Conservation (phyloP, 2,888 invertebrate species). For the Ornithoptera priamus region DNA sequence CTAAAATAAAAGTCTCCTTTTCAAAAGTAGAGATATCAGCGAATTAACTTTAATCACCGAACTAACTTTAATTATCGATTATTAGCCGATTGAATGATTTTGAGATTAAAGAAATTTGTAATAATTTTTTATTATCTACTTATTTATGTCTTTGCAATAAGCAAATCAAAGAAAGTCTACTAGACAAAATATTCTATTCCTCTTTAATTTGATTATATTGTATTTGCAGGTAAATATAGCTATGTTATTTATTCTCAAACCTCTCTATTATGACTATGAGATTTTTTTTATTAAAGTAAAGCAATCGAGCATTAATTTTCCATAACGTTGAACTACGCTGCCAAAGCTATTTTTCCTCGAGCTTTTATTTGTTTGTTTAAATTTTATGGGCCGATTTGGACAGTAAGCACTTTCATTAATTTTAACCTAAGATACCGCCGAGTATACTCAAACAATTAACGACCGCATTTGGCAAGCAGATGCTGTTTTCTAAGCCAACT, state of each 20-base stretch:
- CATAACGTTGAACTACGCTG: conserved; percentile 19
- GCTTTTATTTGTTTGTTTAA: conserved; percentile 25
- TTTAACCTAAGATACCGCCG: conserved; percentile 24
- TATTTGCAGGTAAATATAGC: not conserved
- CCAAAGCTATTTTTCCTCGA: conserved; percentile 12
- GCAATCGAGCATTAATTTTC: conserved; percentile 21
- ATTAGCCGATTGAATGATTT: too few species aligned
- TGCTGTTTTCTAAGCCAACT: conserved; percentile 25
- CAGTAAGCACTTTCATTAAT: conserved; percentile 29
- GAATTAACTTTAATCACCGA: too few species aligned
- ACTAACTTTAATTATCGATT: too few species aligned
- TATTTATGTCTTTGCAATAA: too few species aligned
- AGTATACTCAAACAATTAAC: conserved; percentile 25
- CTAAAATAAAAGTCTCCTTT: too few species aligned
- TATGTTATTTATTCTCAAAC: not conserved
- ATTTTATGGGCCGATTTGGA: conserved; percentile 27
- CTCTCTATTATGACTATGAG: not conserved
- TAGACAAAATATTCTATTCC: not conserved
- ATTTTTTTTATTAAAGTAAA: conserved; percentile 17
- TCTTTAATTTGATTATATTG: not conserved
- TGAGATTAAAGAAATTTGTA: too few species aligned
- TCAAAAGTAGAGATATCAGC: too few species aligned
- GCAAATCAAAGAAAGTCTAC: not conserved
- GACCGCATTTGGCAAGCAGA: conserved; percentile 30
- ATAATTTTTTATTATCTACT: too few species aligned